Conservation (phyloP, 2,113 vertebrate genomes). For the Mus spicilegus region DNA sequence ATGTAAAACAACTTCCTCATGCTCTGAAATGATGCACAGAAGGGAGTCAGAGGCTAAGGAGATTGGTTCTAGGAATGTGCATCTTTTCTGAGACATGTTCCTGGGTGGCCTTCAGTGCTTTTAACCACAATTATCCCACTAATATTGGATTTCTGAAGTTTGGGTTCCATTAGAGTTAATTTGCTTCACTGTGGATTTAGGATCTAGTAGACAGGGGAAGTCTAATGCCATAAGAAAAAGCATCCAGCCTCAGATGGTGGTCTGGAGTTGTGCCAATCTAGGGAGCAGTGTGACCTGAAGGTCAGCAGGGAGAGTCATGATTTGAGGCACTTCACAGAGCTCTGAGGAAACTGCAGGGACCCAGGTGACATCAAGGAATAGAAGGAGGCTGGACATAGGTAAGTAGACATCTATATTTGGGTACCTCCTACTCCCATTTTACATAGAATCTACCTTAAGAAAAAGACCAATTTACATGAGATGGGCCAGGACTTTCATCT, state of each 20-base stretch:
- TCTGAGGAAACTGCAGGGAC: neutral
- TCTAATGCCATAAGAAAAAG: neutral
- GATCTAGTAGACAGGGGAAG: neutral
- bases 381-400: neutral
- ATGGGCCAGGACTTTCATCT: neutral
- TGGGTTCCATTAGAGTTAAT: constrained; percentile 3
- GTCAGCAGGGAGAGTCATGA: neutral
- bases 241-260: neutral
- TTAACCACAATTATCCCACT: neutral
- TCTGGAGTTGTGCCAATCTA: neutral
- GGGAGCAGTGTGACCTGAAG: neutral
- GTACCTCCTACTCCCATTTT: neutral
- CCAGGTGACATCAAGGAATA: neutral
- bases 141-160: neutral
- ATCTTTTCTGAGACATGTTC: neutral
- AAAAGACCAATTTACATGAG: neutral
- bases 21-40: neutral
- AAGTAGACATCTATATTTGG: neutral
- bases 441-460: neutral
- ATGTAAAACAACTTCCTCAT: neutral
- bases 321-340: neutral
- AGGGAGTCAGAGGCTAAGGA: neutral
- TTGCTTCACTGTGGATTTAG: constrained; percentile 26
- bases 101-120: neutral
- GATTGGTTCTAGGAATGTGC: neutral